Conservation (phyloP, 2,888 invertebrate genomes). For the Proisotoma minuta region DNA sequence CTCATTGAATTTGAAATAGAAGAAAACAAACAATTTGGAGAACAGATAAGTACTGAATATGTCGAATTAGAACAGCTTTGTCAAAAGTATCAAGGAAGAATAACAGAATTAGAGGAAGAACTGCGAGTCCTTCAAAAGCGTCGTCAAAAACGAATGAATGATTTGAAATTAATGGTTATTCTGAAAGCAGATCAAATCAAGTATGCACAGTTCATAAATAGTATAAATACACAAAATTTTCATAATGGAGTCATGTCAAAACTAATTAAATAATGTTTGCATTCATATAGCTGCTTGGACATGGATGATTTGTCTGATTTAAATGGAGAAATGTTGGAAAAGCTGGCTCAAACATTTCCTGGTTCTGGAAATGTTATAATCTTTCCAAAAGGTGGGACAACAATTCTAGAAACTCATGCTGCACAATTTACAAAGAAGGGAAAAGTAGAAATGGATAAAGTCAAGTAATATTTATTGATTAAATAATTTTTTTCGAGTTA, state of each 20-base stretch:
- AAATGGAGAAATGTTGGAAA: slow-evolving; percentile 27
- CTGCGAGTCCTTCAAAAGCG: slow-evolving; percentile 56
- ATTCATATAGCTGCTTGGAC: slow-evolving; percentile 45
- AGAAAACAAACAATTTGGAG: slow-evolving; percentile 33
- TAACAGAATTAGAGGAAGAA: slow-evolving; percentile 40
- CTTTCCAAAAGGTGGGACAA: slow-evolving; percentile 40
- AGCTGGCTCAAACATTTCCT: slow-evolving; percentile 36
- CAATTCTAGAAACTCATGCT: slow-evolving; percentile 27
- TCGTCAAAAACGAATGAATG: slow-evolving; percentile 72
- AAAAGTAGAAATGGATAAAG: slow-evolving; percentile 28
- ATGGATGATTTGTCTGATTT: slow-evolving; percentile 36
- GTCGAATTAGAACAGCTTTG: slow-evolving; percentile 31
- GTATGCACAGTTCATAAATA: slow-evolving; percentile 51
- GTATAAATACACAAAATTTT: too few species aligned
- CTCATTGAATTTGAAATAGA: slow-evolving; percentile 35
- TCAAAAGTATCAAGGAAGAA: slow-evolving; percentile 31
- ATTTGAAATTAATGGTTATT: slow-evolving; percentile 66
- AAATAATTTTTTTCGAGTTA: not conserved
- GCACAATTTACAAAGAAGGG: slow-evolving; percentile 35
- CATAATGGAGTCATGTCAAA: too few species aligned
- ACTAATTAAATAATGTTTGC: too few species aligned
- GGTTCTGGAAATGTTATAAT: slow-evolving; percentile 36
- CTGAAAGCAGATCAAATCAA: slow-evolving; percentile 67
- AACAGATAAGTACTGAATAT: slow-evolving; percentile 29
- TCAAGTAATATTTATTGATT: slow-evolving; percentile 32